phyloP scores from a whole-genome alignment of 2,888 invertebrate species.

The Heliconius ethilla region DNA sequence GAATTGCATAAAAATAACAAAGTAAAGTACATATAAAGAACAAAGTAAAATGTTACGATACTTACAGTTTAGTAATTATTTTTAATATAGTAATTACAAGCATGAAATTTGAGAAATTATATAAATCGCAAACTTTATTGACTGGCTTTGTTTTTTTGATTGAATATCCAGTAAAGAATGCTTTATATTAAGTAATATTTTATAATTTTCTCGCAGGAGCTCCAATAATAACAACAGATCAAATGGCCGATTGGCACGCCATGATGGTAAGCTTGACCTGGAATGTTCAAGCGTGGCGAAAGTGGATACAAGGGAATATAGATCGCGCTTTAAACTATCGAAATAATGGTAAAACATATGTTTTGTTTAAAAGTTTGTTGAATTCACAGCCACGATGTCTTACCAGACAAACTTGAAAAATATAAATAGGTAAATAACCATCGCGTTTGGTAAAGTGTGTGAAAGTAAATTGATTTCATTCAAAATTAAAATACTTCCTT shows the following conservation, averaged over 20 bases:
- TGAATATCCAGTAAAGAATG: background rate
- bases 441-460: background rate
- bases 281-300: conserved; percentile 74
- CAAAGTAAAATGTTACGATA: background rate
- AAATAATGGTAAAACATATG: conserved; percentile 35
- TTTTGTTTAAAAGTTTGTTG: background rate
- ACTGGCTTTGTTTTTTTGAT: background rate
- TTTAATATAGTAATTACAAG: background rate
- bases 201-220: conserved; percentile 51
- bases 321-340: conserved; percentile 56
- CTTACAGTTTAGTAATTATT: background rate
- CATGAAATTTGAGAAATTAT: too few species aligned
- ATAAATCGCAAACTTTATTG: background rate
- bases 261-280: conserved; percentile 74
- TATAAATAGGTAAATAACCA: background rate
- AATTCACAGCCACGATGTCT: too few species aligned
- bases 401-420: too few species aligned
- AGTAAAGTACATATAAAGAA: background rate
- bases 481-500: background rate
- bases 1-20: background rate
- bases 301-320: conserved; percentile 71
- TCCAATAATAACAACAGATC: conserved; percentile 64
- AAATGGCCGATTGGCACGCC: conserved; percentile 72
- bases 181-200: background rate
- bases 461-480: background rate